Evolutionary conservation across 2,888 invertebrate species (phyloP).

Genomic region (Chalcosyrphus nemorum): DNA sequence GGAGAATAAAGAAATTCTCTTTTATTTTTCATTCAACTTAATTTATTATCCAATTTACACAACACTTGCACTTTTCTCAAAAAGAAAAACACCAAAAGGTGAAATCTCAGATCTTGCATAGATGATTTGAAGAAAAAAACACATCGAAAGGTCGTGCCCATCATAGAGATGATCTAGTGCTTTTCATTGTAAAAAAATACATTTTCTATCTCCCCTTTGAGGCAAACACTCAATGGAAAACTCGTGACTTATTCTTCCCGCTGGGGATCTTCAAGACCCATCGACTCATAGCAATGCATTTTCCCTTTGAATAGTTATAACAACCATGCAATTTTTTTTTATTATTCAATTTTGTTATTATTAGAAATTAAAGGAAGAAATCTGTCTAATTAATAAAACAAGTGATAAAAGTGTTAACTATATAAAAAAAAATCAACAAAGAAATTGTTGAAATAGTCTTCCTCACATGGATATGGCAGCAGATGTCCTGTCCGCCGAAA

Average conservation of each 20-base stretch:
- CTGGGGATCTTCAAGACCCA: not conserved
- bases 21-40: not conserved
- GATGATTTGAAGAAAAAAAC: not conserved
- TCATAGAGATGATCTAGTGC: not conserved
- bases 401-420: constrained; percentile 9
- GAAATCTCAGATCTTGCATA: not conserved
- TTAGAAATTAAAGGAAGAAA: not conserved
- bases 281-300: constrained; percentile 38
- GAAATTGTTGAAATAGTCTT: not conserved
- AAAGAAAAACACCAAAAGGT: not conserved
- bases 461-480: constrained; percentile 85
- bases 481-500: constrained; percentile 90
- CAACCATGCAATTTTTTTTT: not conserved
- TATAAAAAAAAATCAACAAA: constrained; percentile 8
- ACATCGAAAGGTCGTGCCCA: not conserved
- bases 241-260: constrained; percentile 44
- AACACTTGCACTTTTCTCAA: not conserved
- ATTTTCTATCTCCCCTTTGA: not conserved
- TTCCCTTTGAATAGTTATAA: not conserved
- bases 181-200: not conserved
- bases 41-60: not conserved
- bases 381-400: no score
- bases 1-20: not conserved
- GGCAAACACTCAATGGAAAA: constrained; percentile 13
- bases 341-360: not conserved